A percentile compares a stretch with the other conserved stretches of the same genome.
Conservation (phyloP, 1,140 invertebrate species). For the Drosophila pandora region DNA sequence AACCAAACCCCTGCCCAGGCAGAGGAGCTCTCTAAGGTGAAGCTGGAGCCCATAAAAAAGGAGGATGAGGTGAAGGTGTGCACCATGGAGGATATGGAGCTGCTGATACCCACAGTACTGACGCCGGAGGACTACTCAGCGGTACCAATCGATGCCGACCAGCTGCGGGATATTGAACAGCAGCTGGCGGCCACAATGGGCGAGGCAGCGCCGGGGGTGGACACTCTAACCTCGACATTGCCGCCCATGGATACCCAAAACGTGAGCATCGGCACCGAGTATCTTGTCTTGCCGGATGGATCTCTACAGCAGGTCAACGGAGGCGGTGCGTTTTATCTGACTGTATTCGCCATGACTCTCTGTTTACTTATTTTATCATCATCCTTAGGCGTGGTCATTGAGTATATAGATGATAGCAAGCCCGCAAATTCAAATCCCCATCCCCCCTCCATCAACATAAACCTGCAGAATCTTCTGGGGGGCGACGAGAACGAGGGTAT, state of each 20-base stretch:
- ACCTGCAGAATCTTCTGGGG: constrained; percentile 46
- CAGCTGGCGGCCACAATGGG: constrained; percentile 43
- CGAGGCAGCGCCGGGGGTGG: constrained; percentile 11
- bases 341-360: not conserved
- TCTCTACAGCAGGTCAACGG: constrained; percentile 68
- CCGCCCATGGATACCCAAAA: constrained; percentile 37
- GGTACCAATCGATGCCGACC: constrained; percentile 51
- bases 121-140: constrained; percentile 60
- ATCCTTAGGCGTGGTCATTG: constrained; percentile 55
- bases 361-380: not conserved
- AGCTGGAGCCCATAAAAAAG: not conserved
- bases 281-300: constrained; percentile 73
- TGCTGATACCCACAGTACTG: constrained; percentile 61
- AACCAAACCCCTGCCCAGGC: constrained; percentile 32
- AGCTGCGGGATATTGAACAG: constrained; percentile 57
- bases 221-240: constrained; percentile 12
- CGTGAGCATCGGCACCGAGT: constrained; percentile 72
- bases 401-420: constrained; percentile 69
- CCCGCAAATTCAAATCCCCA: not conserved
- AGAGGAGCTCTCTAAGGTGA: constrained; percentile 55
- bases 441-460: constrained; percentile 34
- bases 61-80: constrained; percentile 50
- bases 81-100: constrained; percentile 66
- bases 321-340: constrained; percentile 36
- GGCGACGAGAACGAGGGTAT: constrained; percentile 27